Evolutionary conservation across 2,113 vertebrate species (phyloP).

Genomic region (Oncorhynchus tshawytscha): DNA sequence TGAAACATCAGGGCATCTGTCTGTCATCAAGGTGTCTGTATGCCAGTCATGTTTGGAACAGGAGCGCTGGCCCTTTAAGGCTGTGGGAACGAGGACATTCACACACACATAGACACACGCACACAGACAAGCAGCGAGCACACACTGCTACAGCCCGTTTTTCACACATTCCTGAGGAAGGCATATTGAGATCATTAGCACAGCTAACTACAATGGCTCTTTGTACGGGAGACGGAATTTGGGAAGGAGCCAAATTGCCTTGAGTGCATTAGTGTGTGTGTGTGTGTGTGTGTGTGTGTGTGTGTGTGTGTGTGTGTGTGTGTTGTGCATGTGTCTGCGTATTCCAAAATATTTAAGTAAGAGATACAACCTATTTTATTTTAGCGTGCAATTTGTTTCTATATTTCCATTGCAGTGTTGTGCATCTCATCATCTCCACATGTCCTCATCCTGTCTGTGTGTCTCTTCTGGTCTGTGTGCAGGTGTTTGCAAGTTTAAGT

Average conservation of each 20-base stretch:
- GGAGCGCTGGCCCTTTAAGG: constrained; percentile 56
- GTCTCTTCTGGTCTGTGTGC: not conserved
- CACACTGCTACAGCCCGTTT: constrained; percentile 55
- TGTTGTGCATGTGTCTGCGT: constrained; percentile 17
- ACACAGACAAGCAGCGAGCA: too few species aligned
- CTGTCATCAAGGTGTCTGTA: constrained; percentile 52
- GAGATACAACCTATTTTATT: too few species aligned
- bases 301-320: not conserved
- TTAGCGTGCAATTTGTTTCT: too few species aligned
- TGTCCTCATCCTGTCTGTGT: not conserved
- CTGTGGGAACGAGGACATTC: constrained; percentile 69
- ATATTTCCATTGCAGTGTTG: too few species aligned
- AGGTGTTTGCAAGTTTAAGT: not conserved
- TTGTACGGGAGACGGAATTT: constrained; percentile 68
- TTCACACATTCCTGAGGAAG: constrained; percentile 77
- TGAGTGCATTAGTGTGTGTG: constrained; percentile 46
- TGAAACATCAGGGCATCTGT: constrained; percentile 12
- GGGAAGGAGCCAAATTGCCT: constrained; percentile 68
- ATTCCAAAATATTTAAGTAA: not conserved
- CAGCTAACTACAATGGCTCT: constrained; percentile 48
- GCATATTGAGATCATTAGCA: constrained; percentile 79
- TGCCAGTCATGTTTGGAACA: constrained; percentile 58
- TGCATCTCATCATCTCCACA: too few species aligned
- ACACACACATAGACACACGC: too few species aligned
- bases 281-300: not conserved